phyloP scores from a whole-genome alignment of 2,113 vertebrate species.

The Talpa occidentalis region DNA sequence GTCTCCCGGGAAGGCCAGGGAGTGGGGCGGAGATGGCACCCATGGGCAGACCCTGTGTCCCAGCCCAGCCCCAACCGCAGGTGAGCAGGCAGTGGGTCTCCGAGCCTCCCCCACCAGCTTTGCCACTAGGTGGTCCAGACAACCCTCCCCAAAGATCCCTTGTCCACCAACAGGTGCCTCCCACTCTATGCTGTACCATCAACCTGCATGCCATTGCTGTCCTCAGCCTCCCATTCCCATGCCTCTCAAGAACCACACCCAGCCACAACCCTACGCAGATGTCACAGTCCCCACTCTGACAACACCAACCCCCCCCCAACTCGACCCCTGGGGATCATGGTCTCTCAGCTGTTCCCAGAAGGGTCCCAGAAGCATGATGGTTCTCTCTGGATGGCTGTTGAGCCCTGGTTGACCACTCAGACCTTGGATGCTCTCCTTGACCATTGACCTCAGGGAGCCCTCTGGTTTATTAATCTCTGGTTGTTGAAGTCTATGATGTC shows the following conservation, averaged over 20 bases:
- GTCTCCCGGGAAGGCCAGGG: conserved; percentile 22
- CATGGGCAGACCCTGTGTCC: not conserved
- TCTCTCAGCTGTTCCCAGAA: not conserved
- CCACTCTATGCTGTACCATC: not conserved
- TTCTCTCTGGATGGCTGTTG: not conserved
- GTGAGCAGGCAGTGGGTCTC: not conserved
- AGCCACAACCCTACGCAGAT: not conserved
- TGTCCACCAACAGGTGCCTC: not conserved
- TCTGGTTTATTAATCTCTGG: not conserved
- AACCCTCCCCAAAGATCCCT: not conserved
- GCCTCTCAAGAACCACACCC: not conserved
- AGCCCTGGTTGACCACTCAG: not conserved
- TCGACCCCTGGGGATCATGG: not conserved
- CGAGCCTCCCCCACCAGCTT: not conserved
- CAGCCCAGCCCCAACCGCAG: not conserved
- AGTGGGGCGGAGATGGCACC: not conserved
- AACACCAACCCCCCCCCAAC: not conserved
- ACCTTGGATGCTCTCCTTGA: not conserved
- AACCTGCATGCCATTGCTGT: rapidly evolving
- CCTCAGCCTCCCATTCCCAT: not conserved
- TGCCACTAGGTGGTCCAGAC: not conserved
- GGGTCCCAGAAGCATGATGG: not conserved
- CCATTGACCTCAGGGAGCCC: not conserved
- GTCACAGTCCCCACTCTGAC: not conserved
- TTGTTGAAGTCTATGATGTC: not conserved